Percentiles rank a stretch among this genome's conserved stretches.
These are phyloP conservation scores for Xiphias gladius DNA, from an alignment of 2,113 vertebrate species.

Conservation along the genomic window DNA sequence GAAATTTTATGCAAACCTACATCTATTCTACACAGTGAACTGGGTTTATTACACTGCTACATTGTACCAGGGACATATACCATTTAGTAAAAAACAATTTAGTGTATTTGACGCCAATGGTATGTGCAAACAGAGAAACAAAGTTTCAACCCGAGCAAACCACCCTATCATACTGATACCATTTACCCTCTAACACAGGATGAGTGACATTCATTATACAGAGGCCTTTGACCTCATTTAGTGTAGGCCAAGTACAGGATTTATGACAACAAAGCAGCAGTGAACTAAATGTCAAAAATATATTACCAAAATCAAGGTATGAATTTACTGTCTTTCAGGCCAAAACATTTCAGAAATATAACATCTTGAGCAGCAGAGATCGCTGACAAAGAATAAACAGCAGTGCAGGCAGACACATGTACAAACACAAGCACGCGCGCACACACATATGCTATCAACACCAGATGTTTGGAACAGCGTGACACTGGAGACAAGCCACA, in stretches of 20 bases:
- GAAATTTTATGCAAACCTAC: not conserved
- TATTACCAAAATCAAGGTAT: slow-evolving; percentile 16
- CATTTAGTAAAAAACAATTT: not conserved
- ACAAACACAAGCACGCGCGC: slow-evolving; percentile 9
- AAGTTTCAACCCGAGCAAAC: slow-evolving; percentile 25
- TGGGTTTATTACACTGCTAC: not conserved
- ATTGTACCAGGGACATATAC: not conserved
- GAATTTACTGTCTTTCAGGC: not conserved
- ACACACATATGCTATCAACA: slow-evolving; percentile 17
- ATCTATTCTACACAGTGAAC: not conserved
- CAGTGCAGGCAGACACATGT: not conserved
- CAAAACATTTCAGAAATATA: slow-evolving; percentile 23
- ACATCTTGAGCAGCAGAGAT: slow-evolving; percentile 41
- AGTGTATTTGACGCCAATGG: not conserved
- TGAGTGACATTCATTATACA: slow-evolving; percentile 5
- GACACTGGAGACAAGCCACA: slow-evolving; percentile 27
- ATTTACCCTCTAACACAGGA: slow-evolving; percentile 34
- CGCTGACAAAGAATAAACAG: slow-evolving; percentile 36
- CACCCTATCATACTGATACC: slow-evolving; percentile 20
- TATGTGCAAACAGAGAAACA: not conserved
- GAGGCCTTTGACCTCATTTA: slow-evolving; percentile 4
- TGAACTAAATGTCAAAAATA: not conserved
- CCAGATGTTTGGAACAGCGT: slow-evolving; percentile 51
- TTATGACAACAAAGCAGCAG: not conserved
- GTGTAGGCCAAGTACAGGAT: not conserved